Conservation (phyloP, 1,140 invertebrate genomes). For the Yoshiicerus persimilis region DNA sequence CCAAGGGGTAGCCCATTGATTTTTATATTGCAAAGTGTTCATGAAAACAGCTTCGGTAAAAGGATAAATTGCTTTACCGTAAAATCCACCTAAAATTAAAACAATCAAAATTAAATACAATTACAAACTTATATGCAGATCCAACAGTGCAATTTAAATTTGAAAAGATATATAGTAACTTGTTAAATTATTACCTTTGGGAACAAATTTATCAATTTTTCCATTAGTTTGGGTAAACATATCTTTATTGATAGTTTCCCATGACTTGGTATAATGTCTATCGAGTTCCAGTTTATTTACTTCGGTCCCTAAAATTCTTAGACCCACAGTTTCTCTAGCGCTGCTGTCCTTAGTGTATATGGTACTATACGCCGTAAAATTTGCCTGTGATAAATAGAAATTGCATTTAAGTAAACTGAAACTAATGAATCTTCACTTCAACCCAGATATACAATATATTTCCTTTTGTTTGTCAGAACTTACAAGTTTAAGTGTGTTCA, state of each 20-base stretch:
- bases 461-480: background rate
- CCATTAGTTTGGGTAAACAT: conserved; percentile 1
- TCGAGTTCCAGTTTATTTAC: background rate
- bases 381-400: background rate
- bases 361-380: conserved; percentile 28
- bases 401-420: background rate
- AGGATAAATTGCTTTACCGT: conserved; percentile 31
- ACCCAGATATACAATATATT: background rate
- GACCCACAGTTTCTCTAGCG: background rate
- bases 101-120: background rate
- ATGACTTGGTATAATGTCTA: background rate
- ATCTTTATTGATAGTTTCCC: conserved; percentile 21
- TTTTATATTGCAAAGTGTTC: conserved; percentile 30
- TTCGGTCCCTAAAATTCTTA: conserved; percentile 34
- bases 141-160: background rate
- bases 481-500: conserved; percentile 29
- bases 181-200: background rate
- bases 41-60: conserved; percentile 19
- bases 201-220: conserved; percentile 22
- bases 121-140: background rate
- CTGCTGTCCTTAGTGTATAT: conserved; percentile 26
- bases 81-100: background rate
- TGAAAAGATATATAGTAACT: no score
- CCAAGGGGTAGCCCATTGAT: conserved; percentile 33
- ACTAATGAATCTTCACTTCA: background rate